Evolutionary conservation across 2,888 invertebrate genomes (phyloP), one percentile per base, ranked within the genome.

Genomic region (Steromphala cineraria): DNA sequence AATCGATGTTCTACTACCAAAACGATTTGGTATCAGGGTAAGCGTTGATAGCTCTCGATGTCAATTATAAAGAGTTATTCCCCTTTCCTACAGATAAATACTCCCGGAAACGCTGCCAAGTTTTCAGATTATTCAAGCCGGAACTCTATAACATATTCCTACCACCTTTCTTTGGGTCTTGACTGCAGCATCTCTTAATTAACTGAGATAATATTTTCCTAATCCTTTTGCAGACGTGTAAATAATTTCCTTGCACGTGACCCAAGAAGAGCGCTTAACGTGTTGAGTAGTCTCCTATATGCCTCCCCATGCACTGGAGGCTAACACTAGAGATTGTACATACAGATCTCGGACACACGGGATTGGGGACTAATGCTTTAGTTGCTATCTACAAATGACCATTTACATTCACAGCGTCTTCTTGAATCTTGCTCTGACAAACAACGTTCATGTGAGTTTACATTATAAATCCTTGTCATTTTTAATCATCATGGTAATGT

Each of bases 141-240:
- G 62, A 62, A 21, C 62, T 24, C 62, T 5, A 62, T 62, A 62
- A 62, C 62, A 62, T 28, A 21, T 28, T 62, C 28, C 62, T 28
- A 28, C 62, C 62, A 28, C 24, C 28, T 62, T 21, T 62, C 62
- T 62, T 24, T 10, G 62, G 28, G 21, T 28, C 24, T 24, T 62
- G 62, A 13, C 62, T 62, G 28, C 28, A 62, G 28, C 62, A 24
- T 62, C 62, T 62, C 62, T 62, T 62, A 62, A 62, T 62, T 62
- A 62, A 62, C 62, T 62, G 28, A 62, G 62, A 62, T 62, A 62
- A 62, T 62, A 62, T 62, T 62, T 62, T 62, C 62, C 62, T 62
- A 62, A 62, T 62, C 62, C 62, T 62, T 62, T 24, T 62, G 62
- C 62, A 62, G 62, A 62, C 62, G 62, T 62, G 62, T 62, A 62